These are phyloP conservation scores for Microtus richardsoni DNA, from an alignment of 2,113 vertebrate genomes.

Conservation along the genomic window DNA sequence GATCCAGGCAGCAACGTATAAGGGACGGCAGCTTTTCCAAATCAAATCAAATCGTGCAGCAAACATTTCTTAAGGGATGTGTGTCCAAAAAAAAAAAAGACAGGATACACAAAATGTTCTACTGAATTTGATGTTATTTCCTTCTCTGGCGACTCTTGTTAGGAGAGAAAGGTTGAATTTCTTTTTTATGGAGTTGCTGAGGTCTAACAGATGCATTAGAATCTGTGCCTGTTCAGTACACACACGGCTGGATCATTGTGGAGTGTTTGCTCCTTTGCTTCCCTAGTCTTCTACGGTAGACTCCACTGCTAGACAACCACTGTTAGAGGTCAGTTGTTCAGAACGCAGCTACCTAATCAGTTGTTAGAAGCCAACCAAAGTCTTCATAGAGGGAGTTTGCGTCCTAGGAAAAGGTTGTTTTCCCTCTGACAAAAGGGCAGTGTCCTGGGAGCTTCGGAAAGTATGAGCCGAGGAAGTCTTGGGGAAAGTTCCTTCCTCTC, in stretches of 20 bases:
- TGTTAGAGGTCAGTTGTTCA: not conserved
- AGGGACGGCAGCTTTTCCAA: not conserved
- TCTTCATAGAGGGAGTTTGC: not conserved
- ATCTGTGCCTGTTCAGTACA: not conserved
- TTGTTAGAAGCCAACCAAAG: slow-evolving; percentile 21
- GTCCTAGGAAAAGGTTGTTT: not conserved
- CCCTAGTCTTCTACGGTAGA: not conserved
- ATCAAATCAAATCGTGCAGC: not conserved
- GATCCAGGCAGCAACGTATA: not conserved
- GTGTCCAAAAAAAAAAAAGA: not conserved
- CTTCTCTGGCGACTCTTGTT: not conserved
- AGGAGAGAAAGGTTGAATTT: slow-evolving; percentile 4
- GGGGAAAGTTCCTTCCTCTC: not conserved
- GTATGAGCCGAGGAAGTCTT: not conserved
- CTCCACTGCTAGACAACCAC: not conserved
- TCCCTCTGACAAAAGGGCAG: not conserved
- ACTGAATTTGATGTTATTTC: not conserved
- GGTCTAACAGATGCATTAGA: not conserved
- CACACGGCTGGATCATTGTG: not conserved
- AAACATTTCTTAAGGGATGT: slow-evolving; percentile 39
- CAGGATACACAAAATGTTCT: not conserved
- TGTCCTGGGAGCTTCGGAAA: not conserved
- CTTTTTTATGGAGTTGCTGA: not conserved
- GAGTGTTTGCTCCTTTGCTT: not conserved
- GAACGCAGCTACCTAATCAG: not conserved